Base-by-base conservation (phyloP, 2,113 vertebrate species). In the Alosa alosa region DNA sequence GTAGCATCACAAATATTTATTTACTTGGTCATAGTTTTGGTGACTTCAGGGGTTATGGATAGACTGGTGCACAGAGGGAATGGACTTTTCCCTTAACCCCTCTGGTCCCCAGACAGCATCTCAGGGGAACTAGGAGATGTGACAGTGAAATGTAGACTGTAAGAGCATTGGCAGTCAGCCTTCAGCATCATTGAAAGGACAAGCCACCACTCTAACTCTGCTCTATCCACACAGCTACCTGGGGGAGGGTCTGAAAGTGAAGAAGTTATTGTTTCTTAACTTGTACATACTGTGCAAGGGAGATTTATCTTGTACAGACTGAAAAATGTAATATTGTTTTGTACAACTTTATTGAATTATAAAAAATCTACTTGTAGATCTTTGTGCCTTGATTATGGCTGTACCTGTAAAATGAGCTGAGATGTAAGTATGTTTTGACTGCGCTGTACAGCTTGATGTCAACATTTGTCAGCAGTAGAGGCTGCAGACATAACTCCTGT, bases 261-360 rank as follows among this genome's bases (percentile, higher is more conserved):
- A 44, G 55, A 60, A 22, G 46, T 91, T 39, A 88, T 84, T 82
- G 39, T 87, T 90, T 89, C 83, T 94, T 95, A 95, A 95, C 97
- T 95, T 99, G 97, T 99, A 97, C 96, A 95, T 95, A 97, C 95
- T 96, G 96, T 96, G 95, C 96, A 97, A 94, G 95, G 95, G 96
- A 96, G 96, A 96, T 95, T 94, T 96, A 96, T 95, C 96, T 95
- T 99, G 97, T 98, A 97, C 96, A 97, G 97, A 98, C 94, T 96
- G 96, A 96, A 96, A 96, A 96, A 96, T 97, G 96, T 97, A 97
- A 97, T 96, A 96, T 97, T 97, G 97, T 98, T 99, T 99, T 99
- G 95, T 99, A 97, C 96, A 97, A 97, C 96, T 97, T 97, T 97
- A 96, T 96, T 97, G 95, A 97, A 95, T 82, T 86, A 94, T 94